Evolutionary conservation across 2,113 vertebrate genomes (phyloP).

Genomic region (Rhinoptilus africanus): DNA sequence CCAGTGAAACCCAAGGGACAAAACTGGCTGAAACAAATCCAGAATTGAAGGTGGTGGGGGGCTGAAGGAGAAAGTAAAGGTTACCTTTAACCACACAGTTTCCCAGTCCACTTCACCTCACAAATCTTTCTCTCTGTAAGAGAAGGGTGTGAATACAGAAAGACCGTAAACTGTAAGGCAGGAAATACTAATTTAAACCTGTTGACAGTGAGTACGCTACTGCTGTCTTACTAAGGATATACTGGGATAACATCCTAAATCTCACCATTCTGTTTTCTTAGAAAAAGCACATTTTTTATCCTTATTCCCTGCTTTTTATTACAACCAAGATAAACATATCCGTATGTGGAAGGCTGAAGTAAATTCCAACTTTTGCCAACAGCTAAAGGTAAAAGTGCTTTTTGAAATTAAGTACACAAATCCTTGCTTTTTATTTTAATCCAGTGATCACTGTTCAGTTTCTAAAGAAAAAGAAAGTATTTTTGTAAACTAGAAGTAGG

Average conservation of each 20-base stretch:
- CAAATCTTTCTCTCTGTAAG: not conserved
- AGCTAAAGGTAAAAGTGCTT: not conserved
- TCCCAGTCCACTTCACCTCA: not conserved
- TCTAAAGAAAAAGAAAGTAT: not conserved
- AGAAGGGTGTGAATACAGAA: not conserved
- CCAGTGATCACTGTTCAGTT: not conserved
- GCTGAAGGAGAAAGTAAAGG: not conserved
- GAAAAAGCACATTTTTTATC: not conserved
- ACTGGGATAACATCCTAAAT: rapidly evolving
- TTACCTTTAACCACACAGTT: not conserved
- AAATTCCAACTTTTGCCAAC: not conserved
- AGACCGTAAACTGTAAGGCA: not conserved
- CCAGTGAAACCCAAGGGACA: not conserved
- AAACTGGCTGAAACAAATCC: not conserved
- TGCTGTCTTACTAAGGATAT: not conserved
- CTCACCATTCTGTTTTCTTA: not conserved
- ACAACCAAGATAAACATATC: not conserved
- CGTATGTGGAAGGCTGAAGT: not conserved
- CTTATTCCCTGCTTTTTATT: not conserved
- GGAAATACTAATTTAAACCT: not conserved
- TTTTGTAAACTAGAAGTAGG: not conserved
- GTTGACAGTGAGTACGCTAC: not conserved
- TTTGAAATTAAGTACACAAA: not conserved
- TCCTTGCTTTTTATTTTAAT: not conserved
- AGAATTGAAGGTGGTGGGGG: not conserved